Conservation (phyloP, 2,113 vertebrate genomes). For the Pholis gunnellus region DNA sequence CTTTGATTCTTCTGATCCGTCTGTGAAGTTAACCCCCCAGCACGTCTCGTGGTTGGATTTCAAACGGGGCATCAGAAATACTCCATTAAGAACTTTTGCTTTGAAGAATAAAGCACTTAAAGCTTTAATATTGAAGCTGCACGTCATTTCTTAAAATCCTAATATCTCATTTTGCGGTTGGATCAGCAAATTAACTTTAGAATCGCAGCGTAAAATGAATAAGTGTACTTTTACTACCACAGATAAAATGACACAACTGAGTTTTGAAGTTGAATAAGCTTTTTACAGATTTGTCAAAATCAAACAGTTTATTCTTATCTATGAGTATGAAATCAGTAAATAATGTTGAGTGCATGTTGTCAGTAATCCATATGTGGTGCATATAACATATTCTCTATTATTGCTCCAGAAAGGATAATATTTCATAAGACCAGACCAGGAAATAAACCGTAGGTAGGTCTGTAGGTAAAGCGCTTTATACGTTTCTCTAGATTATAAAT, state of each 20-base stretch:
- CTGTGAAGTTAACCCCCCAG: not conserved
- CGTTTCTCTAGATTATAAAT: not conserved
- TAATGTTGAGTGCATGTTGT: not conserved
- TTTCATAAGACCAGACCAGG: not conserved
- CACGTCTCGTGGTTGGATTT: not conserved
- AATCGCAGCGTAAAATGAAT: not conserved
- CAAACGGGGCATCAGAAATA: not conserved
- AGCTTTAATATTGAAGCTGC: not conserved
- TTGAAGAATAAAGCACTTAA: not conserved
- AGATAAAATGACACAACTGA: not conserved
- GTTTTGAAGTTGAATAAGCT: not conserved
- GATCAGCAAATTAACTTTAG: not conserved
- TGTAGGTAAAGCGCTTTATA: not conserved
- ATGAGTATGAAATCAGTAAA: not conserved
- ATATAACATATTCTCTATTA: not conserved
- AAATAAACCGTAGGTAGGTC: conserved; percentile 24
- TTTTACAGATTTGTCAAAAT: not conserved
- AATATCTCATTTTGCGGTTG: not conserved
- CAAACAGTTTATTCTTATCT: not conserved
- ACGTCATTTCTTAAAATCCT: not conserved
- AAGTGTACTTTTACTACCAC: not conserved
- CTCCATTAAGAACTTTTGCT: not conserved
- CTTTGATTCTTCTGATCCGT: not conserved
- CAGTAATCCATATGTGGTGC: not conserved
- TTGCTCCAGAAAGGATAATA: not conserved